phyloP scores from a whole-genome alignment of 2,113 vertebrate genomes.

The Erythrocercus mccallii region DNA sequence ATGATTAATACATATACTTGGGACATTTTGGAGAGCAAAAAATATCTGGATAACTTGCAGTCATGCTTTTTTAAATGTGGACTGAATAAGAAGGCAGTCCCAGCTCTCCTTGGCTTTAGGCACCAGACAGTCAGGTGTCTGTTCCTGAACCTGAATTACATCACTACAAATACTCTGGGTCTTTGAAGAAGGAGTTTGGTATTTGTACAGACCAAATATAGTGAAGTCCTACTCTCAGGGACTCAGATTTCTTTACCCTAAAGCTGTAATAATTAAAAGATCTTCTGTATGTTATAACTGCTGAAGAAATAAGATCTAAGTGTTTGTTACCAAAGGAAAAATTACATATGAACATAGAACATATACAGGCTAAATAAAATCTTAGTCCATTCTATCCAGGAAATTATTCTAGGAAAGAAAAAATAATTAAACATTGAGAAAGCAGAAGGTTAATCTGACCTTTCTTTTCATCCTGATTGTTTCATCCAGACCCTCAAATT shows the following conservation, averaged over 20 bases:
- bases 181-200: background rate
- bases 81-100: background rate
- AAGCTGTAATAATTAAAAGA: background rate
- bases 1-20: background rate
- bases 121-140: background rate
- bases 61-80: background rate
- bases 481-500: background rate
- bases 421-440: background rate
- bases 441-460: background rate
- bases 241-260: background rate
- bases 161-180: background rate
- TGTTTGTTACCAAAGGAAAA: background rate
- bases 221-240: background rate
- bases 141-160: background rate
- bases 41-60: background rate
- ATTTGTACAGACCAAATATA: background rate
- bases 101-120: background rate
- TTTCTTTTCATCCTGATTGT: background rate
- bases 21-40: background rate
- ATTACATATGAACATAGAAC: background rate
- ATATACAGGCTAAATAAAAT: background rate
- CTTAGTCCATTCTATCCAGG: background rate
- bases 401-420: background rate
- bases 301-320: background rate
- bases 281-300: background rate